phyloP scores from a whole-genome alignment of 2,888 invertebrate genomes.

The Chymomyza fuscimana region DNA sequence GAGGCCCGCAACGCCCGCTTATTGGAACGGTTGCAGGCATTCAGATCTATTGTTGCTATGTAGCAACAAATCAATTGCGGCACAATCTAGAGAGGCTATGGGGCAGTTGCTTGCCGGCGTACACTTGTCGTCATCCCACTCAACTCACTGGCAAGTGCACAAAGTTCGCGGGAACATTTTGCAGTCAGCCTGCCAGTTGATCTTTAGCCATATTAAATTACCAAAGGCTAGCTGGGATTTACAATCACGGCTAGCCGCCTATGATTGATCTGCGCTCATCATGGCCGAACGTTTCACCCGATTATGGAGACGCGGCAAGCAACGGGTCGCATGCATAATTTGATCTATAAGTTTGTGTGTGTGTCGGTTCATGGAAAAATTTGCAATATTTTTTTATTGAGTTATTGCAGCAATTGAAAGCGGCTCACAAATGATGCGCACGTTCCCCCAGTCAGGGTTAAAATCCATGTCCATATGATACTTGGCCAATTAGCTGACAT shows the following conservation, averaged over 20 bases:
- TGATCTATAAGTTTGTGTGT: constrained; percentile 45
- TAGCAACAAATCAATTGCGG: constrained; percentile 62
- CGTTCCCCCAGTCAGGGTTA: constrained; percentile 21
- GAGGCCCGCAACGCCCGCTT: constrained; percentile 29
- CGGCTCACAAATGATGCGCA: constrained; percentile 49
- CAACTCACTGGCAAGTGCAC: constrained; percentile 59
- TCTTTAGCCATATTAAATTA: constrained; percentile 75
- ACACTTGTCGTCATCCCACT: neutral
- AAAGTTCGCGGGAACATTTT: constrained; percentile 73
- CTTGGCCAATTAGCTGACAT: neutral
- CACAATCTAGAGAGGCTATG: constrained; percentile 39
- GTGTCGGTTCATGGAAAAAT: constrained; percentile 36
- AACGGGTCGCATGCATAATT: constrained; percentile 67
- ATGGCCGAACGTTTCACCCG: constrained; percentile 50
- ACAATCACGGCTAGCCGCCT: constrained; percentile 23
- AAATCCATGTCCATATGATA: neutral
- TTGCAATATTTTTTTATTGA: constrained; percentile 51
- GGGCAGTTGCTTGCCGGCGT: neutral
- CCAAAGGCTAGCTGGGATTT: constrained; percentile 52
- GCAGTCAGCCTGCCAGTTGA: constrained; percentile 57
- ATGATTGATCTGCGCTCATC: constrained; percentile 67
- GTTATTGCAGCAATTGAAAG: constrained; percentile 69
- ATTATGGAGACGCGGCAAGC: constrained; percentile 47
- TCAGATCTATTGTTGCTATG: neutral
- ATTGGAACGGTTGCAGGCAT: constrained; percentile 74